These are phyloP conservation scores for Bombus waltoni DNA, from an alignment of 1,140 invertebrate species.

Conservation along the genomic window DNA sequence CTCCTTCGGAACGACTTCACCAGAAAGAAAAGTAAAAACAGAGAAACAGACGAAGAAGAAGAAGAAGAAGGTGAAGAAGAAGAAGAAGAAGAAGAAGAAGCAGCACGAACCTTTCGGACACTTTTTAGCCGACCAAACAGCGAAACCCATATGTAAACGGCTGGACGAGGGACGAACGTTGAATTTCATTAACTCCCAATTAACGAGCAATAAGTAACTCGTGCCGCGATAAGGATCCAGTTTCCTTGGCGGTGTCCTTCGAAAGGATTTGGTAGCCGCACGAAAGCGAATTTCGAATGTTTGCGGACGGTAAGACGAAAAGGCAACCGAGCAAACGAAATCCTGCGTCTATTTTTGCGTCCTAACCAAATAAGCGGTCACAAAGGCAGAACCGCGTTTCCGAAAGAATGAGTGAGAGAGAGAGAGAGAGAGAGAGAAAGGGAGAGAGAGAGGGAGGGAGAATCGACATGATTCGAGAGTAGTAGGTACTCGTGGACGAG, in stretches of 20 bases:
- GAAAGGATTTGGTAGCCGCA: conserved; percentile 39
- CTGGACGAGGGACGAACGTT: conserved; percentile 39
- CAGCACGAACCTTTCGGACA: conserved; percentile 37
- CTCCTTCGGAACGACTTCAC: background rate
- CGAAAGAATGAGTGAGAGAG: background rate
- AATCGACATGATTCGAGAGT: background rate
- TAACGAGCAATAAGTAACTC: conserved; percentile 57
- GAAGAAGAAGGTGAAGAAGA: background rate
- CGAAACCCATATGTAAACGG: conserved; percentile 48
- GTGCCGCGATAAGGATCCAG: conserved; percentile 53
- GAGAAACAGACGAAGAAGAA: background rate
- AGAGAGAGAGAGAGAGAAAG: background rate
- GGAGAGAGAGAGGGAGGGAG: background rate
- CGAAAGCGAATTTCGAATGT: conserved; percentile 48
- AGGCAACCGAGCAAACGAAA: conserved; percentile 74
- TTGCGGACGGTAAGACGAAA: conserved; percentile 64
- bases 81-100: background rate
- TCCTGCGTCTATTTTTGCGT: conserved; percentile 76
- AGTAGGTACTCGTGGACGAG: background rate
- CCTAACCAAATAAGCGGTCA: conserved; percentile 76
- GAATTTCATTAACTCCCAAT: conserved; percentile 57
- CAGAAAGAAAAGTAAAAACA: background rate
- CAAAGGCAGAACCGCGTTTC: conserved; percentile 3
- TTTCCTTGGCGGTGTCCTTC: conserved; percentile 49
- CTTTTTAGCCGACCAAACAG: conserved; percentile 40